A percentile compares a stretch with the other conserved stretches of the same genome.
Conservation (phyloP, 2,888 invertebrate species). For the Scaptomyza parva region DNA sequence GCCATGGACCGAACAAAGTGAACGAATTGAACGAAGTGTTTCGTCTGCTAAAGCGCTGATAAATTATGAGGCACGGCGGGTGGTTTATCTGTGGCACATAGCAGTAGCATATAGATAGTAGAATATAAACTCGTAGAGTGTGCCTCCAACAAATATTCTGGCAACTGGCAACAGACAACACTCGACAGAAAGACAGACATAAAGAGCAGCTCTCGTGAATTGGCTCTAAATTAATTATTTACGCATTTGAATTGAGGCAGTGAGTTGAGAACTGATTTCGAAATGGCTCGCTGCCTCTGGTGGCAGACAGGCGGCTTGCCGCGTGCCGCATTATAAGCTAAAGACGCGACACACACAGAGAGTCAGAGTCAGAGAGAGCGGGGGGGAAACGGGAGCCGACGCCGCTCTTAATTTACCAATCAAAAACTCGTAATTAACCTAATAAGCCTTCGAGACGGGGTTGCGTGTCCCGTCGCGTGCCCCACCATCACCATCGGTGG, state of each 20-base stretch:
- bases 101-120: slow-evolving; percentile 56
- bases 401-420: slow-evolving; percentile 77
- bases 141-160: slow-evolving; percentile 1
- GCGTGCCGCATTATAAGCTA: slow-evolving; percentile 63
- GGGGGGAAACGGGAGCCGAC: slow-evolving; percentile 1
- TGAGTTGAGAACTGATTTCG: slow-evolving; percentile 77
- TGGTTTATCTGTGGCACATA: slow-evolving; percentile 64
- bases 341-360: neutral
- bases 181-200: slow-evolving; percentile 5
- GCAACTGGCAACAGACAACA: slow-evolving; percentile 25
- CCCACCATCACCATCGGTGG: slow-evolving; percentile 44
- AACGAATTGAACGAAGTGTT: too few relatives aligned
- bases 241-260: slow-evolving; percentile 79
- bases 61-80: slow-evolving; percentile 73
- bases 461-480: slow-evolving; percentile 68
- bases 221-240: slow-evolving; percentile 80
- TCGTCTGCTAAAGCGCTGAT: slow-evolving; percentile 42
- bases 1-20: neutral
- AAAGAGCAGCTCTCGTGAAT: slow-evolving; percentile 65
- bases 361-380: neutral
- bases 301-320: slow-evolving; percentile 52
- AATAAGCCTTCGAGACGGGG: slow-evolving; percentile 72
- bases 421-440: slow-evolving; percentile 81
- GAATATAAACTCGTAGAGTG: slow-evolving; percentile 11
- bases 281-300: slow-evolving; percentile 56